Conservation (phyloP, 1,140 invertebrate genomes). For the Hyphantria cunea region DNA sequence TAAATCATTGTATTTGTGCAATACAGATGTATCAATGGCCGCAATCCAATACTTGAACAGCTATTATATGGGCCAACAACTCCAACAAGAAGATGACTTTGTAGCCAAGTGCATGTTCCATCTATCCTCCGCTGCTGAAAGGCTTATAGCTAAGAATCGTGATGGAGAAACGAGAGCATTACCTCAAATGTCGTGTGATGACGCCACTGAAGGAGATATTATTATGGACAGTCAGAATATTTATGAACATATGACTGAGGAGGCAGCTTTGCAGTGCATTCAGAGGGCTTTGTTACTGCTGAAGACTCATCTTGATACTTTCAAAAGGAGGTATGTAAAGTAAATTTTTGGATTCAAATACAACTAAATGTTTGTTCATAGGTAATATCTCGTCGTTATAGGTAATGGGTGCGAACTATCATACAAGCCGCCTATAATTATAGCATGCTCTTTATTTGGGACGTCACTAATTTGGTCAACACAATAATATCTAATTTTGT, state of each 20-base stretch:
- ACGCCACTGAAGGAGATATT: conserved; percentile 57
- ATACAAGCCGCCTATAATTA: too few species aligned
- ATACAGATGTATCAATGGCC: conserved; percentile 93
- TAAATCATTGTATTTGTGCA: too few species aligned
- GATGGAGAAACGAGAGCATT: conserved; percentile 47
- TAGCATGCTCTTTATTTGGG: too few species aligned
- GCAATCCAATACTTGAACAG: conserved; percentile 96
- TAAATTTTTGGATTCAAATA: neutral
- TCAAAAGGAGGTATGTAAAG: conserved; percentile 86
- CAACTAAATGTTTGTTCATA: too few species aligned
- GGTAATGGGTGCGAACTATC: too few species aligned
- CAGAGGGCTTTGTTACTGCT: conserved; percentile 93
- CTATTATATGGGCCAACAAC: conserved; percentile 94
- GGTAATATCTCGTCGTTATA: too few species aligned
- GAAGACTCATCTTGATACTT: conserved; percentile 96
- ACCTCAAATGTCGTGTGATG: conserved; percentile 31
- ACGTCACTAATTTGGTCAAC: too few species aligned
- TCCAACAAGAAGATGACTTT: conserved; percentile 96
- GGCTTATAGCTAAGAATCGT: conserved; percentile 82
- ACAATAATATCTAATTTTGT: too few species aligned
- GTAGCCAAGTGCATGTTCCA: conserved; percentile 95
- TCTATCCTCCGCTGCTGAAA: conserved; percentile 89
- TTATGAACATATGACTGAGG: conserved; percentile 83
- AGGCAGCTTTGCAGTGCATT: conserved; percentile 92
- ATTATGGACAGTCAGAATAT: conserved; percentile 65